Percentiles rank a stretch among this genome's conserved stretches.
Conservation (phyloP, 53 echinoderm and acorn worm species). For the Echinometra lucunter region DNA sequence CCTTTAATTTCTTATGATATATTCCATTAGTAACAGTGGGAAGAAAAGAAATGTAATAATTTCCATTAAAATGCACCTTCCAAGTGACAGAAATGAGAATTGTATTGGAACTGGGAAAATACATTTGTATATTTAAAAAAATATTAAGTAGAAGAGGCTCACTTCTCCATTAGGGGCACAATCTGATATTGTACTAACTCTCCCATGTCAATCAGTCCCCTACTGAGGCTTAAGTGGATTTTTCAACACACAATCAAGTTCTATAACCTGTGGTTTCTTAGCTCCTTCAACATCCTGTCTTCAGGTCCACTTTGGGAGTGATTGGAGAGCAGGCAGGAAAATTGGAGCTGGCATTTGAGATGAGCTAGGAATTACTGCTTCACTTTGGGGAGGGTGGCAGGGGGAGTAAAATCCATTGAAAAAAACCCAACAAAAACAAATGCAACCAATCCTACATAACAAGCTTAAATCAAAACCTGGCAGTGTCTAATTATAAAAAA, state of each 20-base stretch:
- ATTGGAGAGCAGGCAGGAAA: not conserved
- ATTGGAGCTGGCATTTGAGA: slow-evolving; percentile 9
- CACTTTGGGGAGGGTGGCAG: not conserved
- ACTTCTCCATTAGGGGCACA: not conserved
- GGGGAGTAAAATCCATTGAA: too few relatives aligned
- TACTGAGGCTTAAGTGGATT: slow-evolving; percentile 43
- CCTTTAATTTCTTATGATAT: too few relatives aligned
- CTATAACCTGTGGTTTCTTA: not conserved
- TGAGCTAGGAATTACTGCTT: not conserved
- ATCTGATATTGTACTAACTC: slow-evolving; percentile 30
- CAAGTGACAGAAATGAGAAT: too few relatives aligned
- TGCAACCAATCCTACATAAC: too few relatives aligned
- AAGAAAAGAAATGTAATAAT: too few relatives aligned
- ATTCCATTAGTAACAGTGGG: too few relatives aligned
- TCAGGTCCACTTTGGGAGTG: not conserved
- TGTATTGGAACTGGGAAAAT: too few relatives aligned
- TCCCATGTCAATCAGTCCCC: slow-evolving; percentile 22
- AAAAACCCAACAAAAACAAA: too few relatives aligned
- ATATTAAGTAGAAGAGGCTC: not conserved
- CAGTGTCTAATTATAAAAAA: too few relatives aligned
- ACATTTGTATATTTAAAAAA: not conserved
- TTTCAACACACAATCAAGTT: slow-evolving; percentile 45
- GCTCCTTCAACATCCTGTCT: not conserved
- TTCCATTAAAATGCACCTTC: too few relatives aligned
- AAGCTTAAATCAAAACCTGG: too few relatives aligned